These are phyloP conservation scores for Engystomops pustulosus DNA, from an alignment of 2,113 vertebrate genomes.

Conservation along the genomic window DNA sequence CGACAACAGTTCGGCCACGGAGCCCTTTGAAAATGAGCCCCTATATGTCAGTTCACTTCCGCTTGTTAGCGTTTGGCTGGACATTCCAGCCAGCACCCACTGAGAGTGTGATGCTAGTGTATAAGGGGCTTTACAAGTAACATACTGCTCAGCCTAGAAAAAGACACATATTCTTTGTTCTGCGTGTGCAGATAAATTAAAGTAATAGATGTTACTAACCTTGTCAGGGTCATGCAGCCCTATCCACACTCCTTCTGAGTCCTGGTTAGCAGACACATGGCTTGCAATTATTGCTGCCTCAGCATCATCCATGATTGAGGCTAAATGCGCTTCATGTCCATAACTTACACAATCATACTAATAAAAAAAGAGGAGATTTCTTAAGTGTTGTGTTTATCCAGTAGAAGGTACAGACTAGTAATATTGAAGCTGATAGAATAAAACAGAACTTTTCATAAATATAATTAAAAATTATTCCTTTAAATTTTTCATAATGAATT, in stretches of 20 bases:
- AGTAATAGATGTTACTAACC: slow-evolving; percentile 21
- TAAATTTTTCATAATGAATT: too few species aligned
- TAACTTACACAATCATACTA: slow-evolving; percentile 50
- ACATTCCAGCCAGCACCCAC: too few species aligned
- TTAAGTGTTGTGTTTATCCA: neutral
- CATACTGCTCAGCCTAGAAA: too few species aligned
- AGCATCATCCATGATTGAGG: slow-evolving; percentile 37
- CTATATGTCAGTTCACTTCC: too few species aligned
- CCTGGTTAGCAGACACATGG: slow-evolving; percentile 18
- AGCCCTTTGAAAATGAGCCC: too few species aligned
- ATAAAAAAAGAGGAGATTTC: neutral
- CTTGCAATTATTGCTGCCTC: slow-evolving; percentile 37
- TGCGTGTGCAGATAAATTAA: too few species aligned
- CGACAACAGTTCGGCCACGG: too few species aligned
- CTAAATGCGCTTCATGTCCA: slow-evolving; percentile 28
- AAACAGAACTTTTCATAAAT: neutral
- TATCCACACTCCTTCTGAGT: slow-evolving; percentile 47
- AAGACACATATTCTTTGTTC: too few species aligned
- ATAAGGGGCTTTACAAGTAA: too few species aligned
- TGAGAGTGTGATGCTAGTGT: too few species aligned
- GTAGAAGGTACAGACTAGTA: neutral
- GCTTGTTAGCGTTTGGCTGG: too few species aligned
- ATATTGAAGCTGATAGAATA: neutral
- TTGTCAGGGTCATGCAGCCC: slow-evolving; percentile 53
- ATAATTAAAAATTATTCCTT: neutral